These are phyloP conservation scores for Mormoops blainvillei DNA, from an alignment of 2,113 vertebrate genomes.

Conservation along the genomic window DNA sequence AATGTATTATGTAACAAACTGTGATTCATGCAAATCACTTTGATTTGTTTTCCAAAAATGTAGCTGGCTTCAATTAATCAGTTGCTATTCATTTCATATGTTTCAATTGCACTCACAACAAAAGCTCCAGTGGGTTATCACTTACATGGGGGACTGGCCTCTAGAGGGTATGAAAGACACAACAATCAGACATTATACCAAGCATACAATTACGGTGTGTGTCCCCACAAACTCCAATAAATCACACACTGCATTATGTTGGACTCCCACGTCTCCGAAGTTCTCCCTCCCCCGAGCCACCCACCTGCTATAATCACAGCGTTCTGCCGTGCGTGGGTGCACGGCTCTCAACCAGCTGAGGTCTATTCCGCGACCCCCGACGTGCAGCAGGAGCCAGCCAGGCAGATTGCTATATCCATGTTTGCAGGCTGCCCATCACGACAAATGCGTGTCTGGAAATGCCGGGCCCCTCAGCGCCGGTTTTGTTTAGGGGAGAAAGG, in stretches of 20 bases:
- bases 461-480: conserved; percentile 33
- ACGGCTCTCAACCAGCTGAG: conserved; percentile 73
- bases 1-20: conserved; percentile 69
- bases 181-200: conserved; percentile 66
- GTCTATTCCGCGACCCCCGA: conserved; percentile 69
- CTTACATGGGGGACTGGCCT: conserved; percentile 63
- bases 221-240: conserved; percentile 76
- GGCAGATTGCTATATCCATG: conserved; percentile 78
- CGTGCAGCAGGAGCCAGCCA: conserved; percentile 63
- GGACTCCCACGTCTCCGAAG: conserved; percentile 77
- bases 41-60: conserved; percentile 72
- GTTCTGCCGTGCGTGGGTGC: conserved; percentile 75
- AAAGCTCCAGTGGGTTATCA: conserved; percentile 52
- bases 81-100: conserved; percentile 60
- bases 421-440: conserved; percentile 62
- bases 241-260: conserved; percentile 73
- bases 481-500: not conserved
- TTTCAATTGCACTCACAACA: conserved; percentile 59
- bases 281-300: conserved; percentile 66
- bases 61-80: conserved; percentile 48
- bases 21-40: conserved; percentile 64
- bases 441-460: conserved; percentile 64
- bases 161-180: conserved; percentile 66
- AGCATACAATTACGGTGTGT: conserved; percentile 69
- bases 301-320: conserved; percentile 78